Conservation (phyloP, 2,113 vertebrate species). For the Galemys pyrenaicus region DNA sequence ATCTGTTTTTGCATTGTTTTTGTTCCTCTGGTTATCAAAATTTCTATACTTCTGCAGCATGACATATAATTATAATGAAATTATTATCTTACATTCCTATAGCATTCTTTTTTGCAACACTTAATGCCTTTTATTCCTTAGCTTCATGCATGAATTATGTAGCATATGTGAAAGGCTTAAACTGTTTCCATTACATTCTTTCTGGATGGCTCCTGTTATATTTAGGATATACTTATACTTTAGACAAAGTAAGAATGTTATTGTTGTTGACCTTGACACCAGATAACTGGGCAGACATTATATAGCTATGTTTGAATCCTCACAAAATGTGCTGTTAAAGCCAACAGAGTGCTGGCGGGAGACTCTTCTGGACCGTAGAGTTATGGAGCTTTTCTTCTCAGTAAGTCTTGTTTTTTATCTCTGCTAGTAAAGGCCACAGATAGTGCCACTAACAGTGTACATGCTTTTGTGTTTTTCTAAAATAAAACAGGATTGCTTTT, state of each 20-base stretch:
- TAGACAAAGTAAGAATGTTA: conserved; percentile 90
- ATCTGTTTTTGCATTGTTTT: conserved; percentile 83
- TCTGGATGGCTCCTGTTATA: conserved; percentile 87
- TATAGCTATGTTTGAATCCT: conserved; percentile 99
- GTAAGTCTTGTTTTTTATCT: conserved; percentile 89
- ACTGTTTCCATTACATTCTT: conserved; percentile 89
- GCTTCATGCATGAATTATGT: conserved; percentile 90
- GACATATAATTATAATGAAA: conserved; percentile 90
- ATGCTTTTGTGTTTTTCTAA: conserved; percentile 65
- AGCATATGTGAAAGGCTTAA: conserved; percentile 88
- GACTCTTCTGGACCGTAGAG: conserved; percentile 96
- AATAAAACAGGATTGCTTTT: neutral
- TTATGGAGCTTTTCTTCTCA: conserved; percentile 99
- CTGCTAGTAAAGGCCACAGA: conserved; percentile 58
- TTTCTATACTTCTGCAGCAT: conserved; percentile 87
- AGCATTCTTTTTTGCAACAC: conserved; percentile 87
- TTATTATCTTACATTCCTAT: conserved; percentile 93
- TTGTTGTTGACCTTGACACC: conserved; percentile 97
- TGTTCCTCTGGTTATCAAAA: conserved; percentile 86
- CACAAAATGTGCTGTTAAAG: conserved; percentile 98
- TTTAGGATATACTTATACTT: conserved; percentile 84
- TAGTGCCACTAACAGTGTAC: conserved; percentile 50
- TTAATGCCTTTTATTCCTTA: conserved; percentile 90
- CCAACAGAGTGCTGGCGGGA: conserved; percentile 98
- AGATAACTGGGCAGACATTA: conserved; percentile 99